Evolutionary conservation across 1,140 invertebrate genomes (phyloP).

Genomic region (Doryteuthis pealeii): DNA sequence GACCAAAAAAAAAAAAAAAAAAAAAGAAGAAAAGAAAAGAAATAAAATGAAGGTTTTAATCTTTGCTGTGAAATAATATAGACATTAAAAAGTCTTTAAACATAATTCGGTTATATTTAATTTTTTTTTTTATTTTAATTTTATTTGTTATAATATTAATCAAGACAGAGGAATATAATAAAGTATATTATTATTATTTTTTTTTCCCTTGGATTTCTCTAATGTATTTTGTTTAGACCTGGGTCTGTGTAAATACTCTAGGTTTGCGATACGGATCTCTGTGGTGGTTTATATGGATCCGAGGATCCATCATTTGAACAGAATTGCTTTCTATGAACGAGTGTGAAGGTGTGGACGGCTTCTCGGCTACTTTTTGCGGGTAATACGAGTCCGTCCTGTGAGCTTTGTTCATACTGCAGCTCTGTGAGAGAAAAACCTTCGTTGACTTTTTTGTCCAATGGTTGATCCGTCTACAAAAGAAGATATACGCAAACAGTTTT

Average conservation of each 20-base stretch:
- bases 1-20: too few relatives aligned
- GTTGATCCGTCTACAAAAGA: not conserved
- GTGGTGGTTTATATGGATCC: not conserved
- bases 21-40: too few relatives aligned
- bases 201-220: too few relatives aligned
- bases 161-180: too few relatives aligned
- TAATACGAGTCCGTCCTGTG: not conserved
- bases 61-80: too few relatives aligned
- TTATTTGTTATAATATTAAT: too few relatives aligned
- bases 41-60: too few relatives aligned
- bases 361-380: not conserved
- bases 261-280: not conserved
- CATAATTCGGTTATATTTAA: too few relatives aligned
- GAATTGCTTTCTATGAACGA: not conserved
- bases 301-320: not conserved
- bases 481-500: slow-evolving; percentile 2
- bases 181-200: too few relatives aligned
- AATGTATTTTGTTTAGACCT: not conserved
- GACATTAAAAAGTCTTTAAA: too few relatives aligned
- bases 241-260: not conserved
- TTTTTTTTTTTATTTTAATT: too few relatives aligned
- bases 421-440: not conserved
- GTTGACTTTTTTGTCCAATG: slow-evolving; percentile 1
- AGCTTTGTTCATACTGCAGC: not conserved
- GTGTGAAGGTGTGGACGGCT: not conserved